Evolutionary conservation across 2,888 invertebrate genomes (phyloP).

Genomic region (Macaria liturata): DNA sequence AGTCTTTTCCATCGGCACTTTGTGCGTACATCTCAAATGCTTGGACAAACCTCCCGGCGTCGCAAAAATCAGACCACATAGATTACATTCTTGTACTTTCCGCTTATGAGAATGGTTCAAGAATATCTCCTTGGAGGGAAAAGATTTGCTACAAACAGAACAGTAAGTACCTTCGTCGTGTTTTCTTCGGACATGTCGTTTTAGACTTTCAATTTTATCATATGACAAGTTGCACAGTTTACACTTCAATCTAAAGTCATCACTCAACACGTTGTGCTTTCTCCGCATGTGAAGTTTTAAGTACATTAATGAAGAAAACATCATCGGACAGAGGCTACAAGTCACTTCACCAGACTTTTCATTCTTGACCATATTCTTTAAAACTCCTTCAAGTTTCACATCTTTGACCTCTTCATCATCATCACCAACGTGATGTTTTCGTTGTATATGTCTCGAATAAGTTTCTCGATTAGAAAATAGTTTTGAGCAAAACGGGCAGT

Average conservation of each 20-base stretch:
- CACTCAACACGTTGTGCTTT: slow-evolving; percentile 67
- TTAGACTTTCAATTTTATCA: slow-evolving; percentile 73
- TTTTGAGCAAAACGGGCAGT: slow-evolving; percentile 70
- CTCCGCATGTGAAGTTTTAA: slow-evolving; percentile 73
- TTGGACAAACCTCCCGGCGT: slow-evolving; percentile 66
- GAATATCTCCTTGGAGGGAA: slow-evolving; percentile 61
- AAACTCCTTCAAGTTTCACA: slow-evolving; percentile 33
- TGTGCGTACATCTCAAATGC: slow-evolving; percentile 68
- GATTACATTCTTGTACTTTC: slow-evolving; percentile 61
- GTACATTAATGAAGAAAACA: slow-evolving; percentile 67
- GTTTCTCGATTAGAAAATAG: slow-evolving; percentile 69
- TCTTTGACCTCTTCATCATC: slow-evolving; percentile 41
- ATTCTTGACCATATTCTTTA: slow-evolving; percentile 42
- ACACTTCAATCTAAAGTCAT: slow-evolving; percentile 70
- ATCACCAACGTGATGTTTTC: slow-evolving; percentile 63
- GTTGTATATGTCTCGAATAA: slow-evolving; percentile 69
- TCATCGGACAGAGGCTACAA: slow-evolving; percentile 67
- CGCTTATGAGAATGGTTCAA: slow-evolving; percentile 67
- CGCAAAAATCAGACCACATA: slow-evolving; percentile 71
- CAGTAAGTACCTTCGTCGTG: slow-evolving; percentile 66
- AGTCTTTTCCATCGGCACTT: slow-evolving; percentile 62
- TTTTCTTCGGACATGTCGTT: slow-evolving; percentile 69
- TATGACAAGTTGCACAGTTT: slow-evolving; percentile 73
- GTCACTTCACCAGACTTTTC: slow-evolving; percentile 64
- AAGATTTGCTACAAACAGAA: slow-evolving; percentile 68